Evolutionary conservation across 2,888 invertebrate genomes (phyloP), one percentile per base, ranked within the genome.

Genomic region (Sphecodes monilicornis): DNA sequence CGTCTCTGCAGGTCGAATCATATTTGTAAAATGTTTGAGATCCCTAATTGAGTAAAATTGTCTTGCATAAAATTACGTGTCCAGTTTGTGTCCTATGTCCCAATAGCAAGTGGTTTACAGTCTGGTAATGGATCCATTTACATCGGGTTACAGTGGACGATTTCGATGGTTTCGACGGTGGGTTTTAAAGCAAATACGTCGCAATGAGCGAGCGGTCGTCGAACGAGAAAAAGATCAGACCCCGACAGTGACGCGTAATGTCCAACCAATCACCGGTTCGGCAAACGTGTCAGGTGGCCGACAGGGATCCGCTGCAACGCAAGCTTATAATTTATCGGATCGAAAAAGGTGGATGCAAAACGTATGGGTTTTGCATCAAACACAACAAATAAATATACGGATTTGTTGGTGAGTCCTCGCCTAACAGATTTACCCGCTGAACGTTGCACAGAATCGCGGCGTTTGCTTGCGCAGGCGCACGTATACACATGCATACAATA

Each of bases 311-410:
- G 90, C 88, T 90, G 89, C 90, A 88, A 88, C 88, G 91, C 91
- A 91, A 92, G 90, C 92, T 90, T 90, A 94, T 94, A 94, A 94
- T 93, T 94, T 92, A 93, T 92, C 92, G 94, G 94, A 94, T 94
- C 90, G 89, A 93, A 93, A 94, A 94, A 93, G 91, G 92, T 93
- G 93, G 93, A 92, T 92, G 93, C 89, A 89, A 92, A 92, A 92
- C 89, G 91, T 89, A 91, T 91, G 91, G 92, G 91, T 93, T 93
- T 93, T 91, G 92, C 92, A 92, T 90, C 90, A 91, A 91, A 90
- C 89, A 89, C 90, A 92, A 93, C 93, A 92, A 93, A 94, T 93
- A 94, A 94, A 94, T 93, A 93, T 90, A 88, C 90, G 92, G 93
- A 94, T 94, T 92, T 89, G 87, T 88, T 86, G 90, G 82, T 76